These are phyloP conservation scores for Sternarchorhynchus goeldii DNA, from an alignment of 2,797 vertebrate genomes.

Conservation along the genomic window DNA sequence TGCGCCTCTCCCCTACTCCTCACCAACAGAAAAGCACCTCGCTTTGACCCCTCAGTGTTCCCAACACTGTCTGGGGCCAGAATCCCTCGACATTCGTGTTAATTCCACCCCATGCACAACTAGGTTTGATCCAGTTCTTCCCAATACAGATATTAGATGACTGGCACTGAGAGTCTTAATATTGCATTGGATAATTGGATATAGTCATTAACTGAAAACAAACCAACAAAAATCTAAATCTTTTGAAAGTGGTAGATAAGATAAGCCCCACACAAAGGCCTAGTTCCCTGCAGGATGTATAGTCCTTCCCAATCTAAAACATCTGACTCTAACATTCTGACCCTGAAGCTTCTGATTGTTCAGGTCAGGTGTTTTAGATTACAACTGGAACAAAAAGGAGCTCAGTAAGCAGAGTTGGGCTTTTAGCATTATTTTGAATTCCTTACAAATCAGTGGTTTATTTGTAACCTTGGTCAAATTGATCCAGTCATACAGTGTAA, in stretches of 20 bases:
- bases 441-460: not conserved
- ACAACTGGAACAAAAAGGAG: not conserved
- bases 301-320: not conserved
- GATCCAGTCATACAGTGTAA: too few species aligned
- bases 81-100: not conserved
- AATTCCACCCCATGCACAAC: not conserved
- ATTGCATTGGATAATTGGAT: not conserved
- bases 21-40: not conserved
- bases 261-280: not conserved
- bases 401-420: too few species aligned
- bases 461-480: not conserved
- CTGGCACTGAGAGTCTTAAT: not conserved
- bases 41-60: not conserved
- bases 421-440: not conserved
- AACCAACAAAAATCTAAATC: not conserved
- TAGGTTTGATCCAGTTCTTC: conserved; percentile 26
- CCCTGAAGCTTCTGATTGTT: not conserved
- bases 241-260: not conserved
- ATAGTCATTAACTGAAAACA: not conserved
- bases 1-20: not conserved
- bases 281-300: not conserved
- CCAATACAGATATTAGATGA: conserved; percentile 2
- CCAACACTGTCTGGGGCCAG: not conserved
- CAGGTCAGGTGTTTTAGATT: not conserved
- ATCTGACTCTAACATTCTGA: not conserved